Evolutionary conservation across 2,888 invertebrate species (phyloP).

Genomic region (Drosophila mimetica): DNA sequence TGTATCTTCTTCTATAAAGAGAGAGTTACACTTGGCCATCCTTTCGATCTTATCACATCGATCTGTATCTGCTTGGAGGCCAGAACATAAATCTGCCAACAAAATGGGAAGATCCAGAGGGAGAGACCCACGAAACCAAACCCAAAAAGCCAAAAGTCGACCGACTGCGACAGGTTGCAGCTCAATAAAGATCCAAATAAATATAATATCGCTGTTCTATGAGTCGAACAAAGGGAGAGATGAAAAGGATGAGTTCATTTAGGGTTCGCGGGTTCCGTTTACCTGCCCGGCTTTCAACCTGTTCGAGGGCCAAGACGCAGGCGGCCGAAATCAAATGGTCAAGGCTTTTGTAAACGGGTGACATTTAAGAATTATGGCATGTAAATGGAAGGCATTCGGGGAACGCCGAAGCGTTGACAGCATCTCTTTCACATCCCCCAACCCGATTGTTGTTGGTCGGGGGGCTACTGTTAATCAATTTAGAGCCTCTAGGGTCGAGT

Average conservation of each 20-base stretch:
- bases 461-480: conserved; percentile 77
- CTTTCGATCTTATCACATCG: conserved; percentile 26
- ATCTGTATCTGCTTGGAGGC: conserved; percentile 55
- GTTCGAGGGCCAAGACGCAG: conserved; percentile 37
- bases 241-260: conserved; percentile 75
- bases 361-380: conserved; percentile 80
- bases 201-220: conserved; percentile 56
- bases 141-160: conserved; percentile 42
- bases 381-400: conserved; percentile 76
- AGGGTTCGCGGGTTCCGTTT: conserved; percentile 47
- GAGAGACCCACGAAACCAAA: conserved; percentile 1
- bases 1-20: not conserved
- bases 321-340: conserved; percentile 76
- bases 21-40: conserved; percentile 19
- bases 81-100: conserved; percentile 70
- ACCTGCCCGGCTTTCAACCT: conserved; percentile 38
- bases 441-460: not conserved
- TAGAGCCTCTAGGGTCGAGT: conserved; percentile 61
- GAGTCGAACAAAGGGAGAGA: conserved; percentile 23
- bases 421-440: conserved; percentile 15
- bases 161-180: conserved; percentile 71
- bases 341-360: conserved; percentile 73
- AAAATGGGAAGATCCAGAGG: conserved; percentile 27
- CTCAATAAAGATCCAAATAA: conserved; percentile 74
- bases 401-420: conserved; percentile 68